Evolutionary conservation across 2,797 vertebrate genomes (phyloP), one percentile per base, ranked within the genome.

Genomic region (Galaxias olidus): DNA sequence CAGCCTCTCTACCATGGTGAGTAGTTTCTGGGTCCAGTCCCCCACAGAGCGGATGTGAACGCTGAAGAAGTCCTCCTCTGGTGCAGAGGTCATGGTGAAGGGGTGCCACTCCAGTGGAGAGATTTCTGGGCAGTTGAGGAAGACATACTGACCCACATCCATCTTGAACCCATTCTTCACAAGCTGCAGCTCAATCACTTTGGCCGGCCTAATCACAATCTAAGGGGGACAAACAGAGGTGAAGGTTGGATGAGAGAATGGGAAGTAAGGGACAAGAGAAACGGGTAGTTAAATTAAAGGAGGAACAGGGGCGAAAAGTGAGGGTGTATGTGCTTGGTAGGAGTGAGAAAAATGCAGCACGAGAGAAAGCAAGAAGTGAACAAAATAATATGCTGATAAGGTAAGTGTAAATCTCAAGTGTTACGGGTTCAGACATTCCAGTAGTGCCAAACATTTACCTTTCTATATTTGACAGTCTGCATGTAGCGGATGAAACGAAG

Each of bases 131-230:
- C 95, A 98, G 82, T 96, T 98, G 82, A 98, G 73, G 0, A 98
- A 98, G 70, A 96, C 88, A 46, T 98, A 97, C 80, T 97, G 95
- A 1, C 96, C 96, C 64, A 97, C 96, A 13, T 96, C 94, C 95
- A 98, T 97, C 61, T 63, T 89, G 79, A 97, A 97, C 1, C 93
- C 95, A 6, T 68, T 86, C 84, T 95, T 98, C 55, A 89, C 80
- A 92, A 98, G 89, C 85, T 96, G 96, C 77, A 97, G 88, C 86
- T 98, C 95, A 71, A 98, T 86, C 68, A 97, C 95, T 0, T 93
- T 95, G 50, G 94, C 95, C 0, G 96, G 96, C 60, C 93, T 92
- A 83, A 94, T 93, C 67, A 97, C 90, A 55, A 92, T 95, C 96
- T 97, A 55, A 12, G n/a, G 60, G 41, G 13, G 40, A 10, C 13